Evolutionary conservation across 2,113 vertebrate genomes (phyloP).

Genomic region (Casuarius casuarius): DNA sequence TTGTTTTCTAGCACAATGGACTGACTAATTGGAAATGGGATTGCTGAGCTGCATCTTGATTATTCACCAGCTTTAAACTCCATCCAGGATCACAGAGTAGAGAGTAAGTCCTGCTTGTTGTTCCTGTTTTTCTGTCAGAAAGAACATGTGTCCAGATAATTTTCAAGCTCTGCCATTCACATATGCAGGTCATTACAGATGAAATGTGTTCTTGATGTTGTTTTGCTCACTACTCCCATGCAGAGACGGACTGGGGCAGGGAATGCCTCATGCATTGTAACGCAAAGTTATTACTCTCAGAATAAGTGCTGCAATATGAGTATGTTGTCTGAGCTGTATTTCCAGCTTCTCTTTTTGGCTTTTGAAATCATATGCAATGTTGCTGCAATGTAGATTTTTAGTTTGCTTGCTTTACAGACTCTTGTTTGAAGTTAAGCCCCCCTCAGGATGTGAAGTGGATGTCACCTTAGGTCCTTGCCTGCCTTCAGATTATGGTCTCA

Average conservation of each 20-base stretch:
- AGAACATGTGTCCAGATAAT: not conserved
- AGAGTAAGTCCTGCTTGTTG: not conserved
- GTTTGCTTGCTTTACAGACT: not conserved
- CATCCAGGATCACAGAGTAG: not conserved
- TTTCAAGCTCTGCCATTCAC: constrained; percentile 25
- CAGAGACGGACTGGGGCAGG: not conserved
- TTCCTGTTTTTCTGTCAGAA: not conserved
- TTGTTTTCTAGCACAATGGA: not conserved
- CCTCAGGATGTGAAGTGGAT: not conserved
- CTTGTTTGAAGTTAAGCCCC: not conserved
- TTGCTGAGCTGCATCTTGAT: not conserved
- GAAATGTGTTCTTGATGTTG: constrained; percentile 10
- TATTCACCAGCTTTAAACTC: constrained; percentile 4
- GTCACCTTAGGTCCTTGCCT: not conserved
- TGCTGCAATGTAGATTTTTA: not conserved
- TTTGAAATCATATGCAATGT: not conserved
- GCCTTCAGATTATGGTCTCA: not conserved
- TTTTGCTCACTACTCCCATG: not conserved
- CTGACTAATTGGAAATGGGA: constrained; percentile 2
- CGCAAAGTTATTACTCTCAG: not conserved
- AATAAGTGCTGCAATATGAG: not conserved
- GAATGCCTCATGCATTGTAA: not conserved
- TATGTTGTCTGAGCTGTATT: not conserved
- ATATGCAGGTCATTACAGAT: not conserved
- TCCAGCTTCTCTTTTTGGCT: not conserved